A percentile compares a stretch with the other conserved stretches of the same genome.
Evolutionary conservation across 2,113 vertebrate species (phyloP).

Genomic region (Toxotes chatareus): DNA sequence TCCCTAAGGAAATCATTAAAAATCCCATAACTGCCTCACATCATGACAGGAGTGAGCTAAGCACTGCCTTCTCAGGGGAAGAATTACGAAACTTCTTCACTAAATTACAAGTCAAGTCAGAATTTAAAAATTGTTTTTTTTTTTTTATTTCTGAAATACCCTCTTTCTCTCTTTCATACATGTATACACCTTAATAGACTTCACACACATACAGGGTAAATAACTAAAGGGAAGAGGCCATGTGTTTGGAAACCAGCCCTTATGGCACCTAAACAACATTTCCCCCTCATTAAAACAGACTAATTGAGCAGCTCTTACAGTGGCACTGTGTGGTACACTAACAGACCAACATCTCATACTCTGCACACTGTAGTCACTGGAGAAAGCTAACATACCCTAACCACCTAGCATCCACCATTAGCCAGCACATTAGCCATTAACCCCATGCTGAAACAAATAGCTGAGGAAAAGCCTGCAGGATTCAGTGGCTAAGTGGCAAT

Average conservation of each 20-base stretch:
- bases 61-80: neutral
- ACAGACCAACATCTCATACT: neutral
- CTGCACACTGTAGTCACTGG: neutral
- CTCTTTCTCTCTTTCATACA: neutral
- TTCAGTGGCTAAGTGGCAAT: slow-evolving; percentile 13
- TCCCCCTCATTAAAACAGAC: slow-evolving; percentile 22
- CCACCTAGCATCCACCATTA: slow-evolving; percentile 16
- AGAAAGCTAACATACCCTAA: slow-evolving; percentile 7
- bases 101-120: neutral
- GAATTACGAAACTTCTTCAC: neutral
- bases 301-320: neutral
- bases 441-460: slow-evolving; percentile 28
- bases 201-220: neutral
- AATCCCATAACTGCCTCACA: neutral
- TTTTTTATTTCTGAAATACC: neutral
- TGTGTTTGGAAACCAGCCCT: slow-evolving; percentile 10
- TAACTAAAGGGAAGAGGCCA: neutral
- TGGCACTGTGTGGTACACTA: neutral
- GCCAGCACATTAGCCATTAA: slow-evolving; percentile 39
- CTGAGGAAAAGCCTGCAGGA: neutral
- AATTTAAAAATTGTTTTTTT: neutral
- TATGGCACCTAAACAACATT: neutral
- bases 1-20: neutral
- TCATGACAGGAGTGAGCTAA: neutral
- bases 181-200: neutral